phyloP scores from a whole-genome alignment of 1,140 invertebrate genomes.

The Lordiphosa clarofinis region DNA sequence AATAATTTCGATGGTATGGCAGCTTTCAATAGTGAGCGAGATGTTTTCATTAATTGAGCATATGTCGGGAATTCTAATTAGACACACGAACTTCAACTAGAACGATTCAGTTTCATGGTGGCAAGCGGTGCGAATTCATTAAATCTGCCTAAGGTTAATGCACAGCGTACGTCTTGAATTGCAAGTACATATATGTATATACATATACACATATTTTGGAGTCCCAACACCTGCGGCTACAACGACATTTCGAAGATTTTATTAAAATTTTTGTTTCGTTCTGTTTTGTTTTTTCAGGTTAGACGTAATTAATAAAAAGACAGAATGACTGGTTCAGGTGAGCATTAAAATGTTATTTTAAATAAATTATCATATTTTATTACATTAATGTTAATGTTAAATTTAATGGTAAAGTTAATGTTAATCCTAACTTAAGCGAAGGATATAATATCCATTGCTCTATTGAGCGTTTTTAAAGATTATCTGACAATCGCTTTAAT shows the following conservation, averaged over 20 bases:
- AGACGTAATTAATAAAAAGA: constrained; percentile 20
- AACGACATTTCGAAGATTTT: constrained; percentile 4
- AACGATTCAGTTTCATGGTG: constrained; percentile 26
- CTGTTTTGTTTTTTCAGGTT: constrained; percentile 41
- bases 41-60: constrained; percentile 36
- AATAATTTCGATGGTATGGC: constrained; percentile 21
- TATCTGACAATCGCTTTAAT: too few relatives aligned
- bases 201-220: not conserved
- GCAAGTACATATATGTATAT: constrained; percentile 25
- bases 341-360: constrained; percentile 28
- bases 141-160: constrained; percentile 29
- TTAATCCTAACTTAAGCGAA: too few relatives aligned
- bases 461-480: too few relatives aligned
- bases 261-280: constrained; percentile 39
- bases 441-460: too few relatives aligned
- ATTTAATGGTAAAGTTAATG: too few relatives aligned
- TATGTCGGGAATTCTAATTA: constrained; percentile 58
- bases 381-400: too few relatives aligned
- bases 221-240: constrained; percentile 1
- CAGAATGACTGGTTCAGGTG: constrained; percentile 68
- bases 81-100: constrained; percentile 28
- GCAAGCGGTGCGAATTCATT: constrained; percentile 13
- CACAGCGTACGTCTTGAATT: constrained; percentile 29
- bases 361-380: too few relatives aligned
- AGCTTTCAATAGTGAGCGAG: not conserved